phyloP scores from a whole-genome alignment of 2,888 invertebrate species.

The Drosophila recens region DNA sequence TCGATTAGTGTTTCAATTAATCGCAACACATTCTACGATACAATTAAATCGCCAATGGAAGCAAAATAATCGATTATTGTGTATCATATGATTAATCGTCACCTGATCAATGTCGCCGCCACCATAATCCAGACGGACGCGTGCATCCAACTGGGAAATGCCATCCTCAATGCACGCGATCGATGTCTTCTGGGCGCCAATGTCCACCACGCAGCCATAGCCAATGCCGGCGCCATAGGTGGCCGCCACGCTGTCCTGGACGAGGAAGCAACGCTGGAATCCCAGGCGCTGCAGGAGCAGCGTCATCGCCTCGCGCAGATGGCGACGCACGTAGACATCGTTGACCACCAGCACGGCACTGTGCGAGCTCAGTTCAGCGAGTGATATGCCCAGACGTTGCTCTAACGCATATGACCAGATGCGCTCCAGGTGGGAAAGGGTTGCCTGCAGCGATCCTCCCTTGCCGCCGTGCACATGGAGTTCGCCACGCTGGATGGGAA shows the following conservation, averaged over 20 bases:
- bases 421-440: slow-evolving; percentile 93
- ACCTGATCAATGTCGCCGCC: slow-evolving; percentile 96
- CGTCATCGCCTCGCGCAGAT: slow-evolving; percentile 93
- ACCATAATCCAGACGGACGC: slow-evolving; percentile 94
- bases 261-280: slow-evolving; percentile 90
- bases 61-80: too few species aligned
- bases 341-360: slow-evolving; percentile 95
- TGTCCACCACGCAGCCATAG: slow-evolving; percentile 97
- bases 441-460: slow-evolving; percentile 94
- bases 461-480: slow-evolving; percentile 93
- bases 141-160: slow-evolving; percentile 94
- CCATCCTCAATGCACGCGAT: slow-evolving; percentile 99
- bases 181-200: slow-evolving; percentile 97
- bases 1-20: too few species aligned
- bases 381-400: slow-evolving; percentile 90
- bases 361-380: slow-evolving; percentile 90
- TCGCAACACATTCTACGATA: too few species aligned
- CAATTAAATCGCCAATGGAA: too few species aligned
- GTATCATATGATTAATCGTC: too few species aligned
- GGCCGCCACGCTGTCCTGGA: slow-evolving; percentile 92
- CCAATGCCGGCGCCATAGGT: slow-evolving; percentile 93
- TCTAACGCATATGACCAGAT: slow-evolving; percentile 95
- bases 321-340: slow-evolving; percentile 94
- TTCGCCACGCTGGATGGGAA: slow-evolving; percentile 95
- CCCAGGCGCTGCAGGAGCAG: slow-evolving; percentile 92